Evolutionary conservation across 1,140 invertebrate species (phyloP).

Genomic region (Megalonaias nervosa): DNA sequence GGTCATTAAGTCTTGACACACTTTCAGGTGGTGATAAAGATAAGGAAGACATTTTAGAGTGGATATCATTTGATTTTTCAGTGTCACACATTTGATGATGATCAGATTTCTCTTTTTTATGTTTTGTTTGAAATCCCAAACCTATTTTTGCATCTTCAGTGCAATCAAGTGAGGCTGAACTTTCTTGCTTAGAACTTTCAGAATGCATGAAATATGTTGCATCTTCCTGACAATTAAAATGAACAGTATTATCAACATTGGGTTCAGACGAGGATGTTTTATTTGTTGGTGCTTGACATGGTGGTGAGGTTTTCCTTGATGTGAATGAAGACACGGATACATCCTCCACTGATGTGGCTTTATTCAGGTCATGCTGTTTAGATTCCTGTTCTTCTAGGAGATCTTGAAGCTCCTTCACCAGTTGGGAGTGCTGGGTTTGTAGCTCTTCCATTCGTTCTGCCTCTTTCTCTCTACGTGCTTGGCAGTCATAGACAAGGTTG

Average conservation of each 20-base stretch:
- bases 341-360: too few relatives aligned
- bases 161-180: too few relatives aligned
- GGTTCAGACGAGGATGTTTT: too few relatives aligned
- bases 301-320: too few relatives aligned
- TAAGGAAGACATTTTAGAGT: neutral
- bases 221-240: too few relatives aligned
- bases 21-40: neutral
- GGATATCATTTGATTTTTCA: neutral
- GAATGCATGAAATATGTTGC: too few relatives aligned
- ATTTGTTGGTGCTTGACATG: too few relatives aligned
- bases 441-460: conserved; percentile 31
- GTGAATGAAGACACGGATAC: too few relatives aligned
- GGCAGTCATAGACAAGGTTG: conserved; percentile 37
- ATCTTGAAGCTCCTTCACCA: conserved; percentile 37
- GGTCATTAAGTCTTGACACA: neutral
- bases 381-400: conserved; percentile 46
- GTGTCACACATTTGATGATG: neutral
- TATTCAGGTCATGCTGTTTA: conserved; percentile 10
- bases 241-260: too few relatives aligned
- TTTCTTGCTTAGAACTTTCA: too few relatives aligned
- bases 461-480: conserved; percentile 39
- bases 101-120: neutral
- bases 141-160: too few relatives aligned
- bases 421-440: conserved; percentile 31
- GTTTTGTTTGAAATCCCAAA: neutral